Base-by-base conservation (phyloP, 2,113 vertebrate species). In the Vulpes vulpes region DNA sequence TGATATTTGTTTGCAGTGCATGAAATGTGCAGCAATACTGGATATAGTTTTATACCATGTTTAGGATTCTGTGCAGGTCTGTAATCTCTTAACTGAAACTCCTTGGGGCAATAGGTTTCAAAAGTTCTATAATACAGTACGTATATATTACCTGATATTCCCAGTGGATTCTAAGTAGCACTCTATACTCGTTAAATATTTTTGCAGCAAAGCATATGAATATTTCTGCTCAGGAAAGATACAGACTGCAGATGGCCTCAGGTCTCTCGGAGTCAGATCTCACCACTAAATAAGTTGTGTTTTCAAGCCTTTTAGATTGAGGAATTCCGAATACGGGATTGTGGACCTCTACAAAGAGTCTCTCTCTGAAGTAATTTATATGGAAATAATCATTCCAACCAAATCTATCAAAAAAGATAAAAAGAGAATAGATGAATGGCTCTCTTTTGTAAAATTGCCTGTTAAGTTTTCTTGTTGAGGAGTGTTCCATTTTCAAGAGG, bases 401-500 rank as follows among this genome's bases (percentile, higher is more conserved):
- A 93, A 76, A 51, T 85, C n/a, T 82, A 3, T 84, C 16, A 67
- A 27, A 79, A 87, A 89, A 65, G 32, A 55, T 89, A 11, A 59
- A 59, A 89, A 55, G 57, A 88, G 59, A 93, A 32, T 49, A 92
- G 69, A 64, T 51, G 3, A 80, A 67, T 76, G 2, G 14, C 65
- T 82, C 25, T n/a, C 59, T 73, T 88, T 64, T 87, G 1, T 81
- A 27, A 94, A 94, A 82, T 25, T 91, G 55, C 51, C 25, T 62
- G 38, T 90, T 92, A 23, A 81, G 51, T 95, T 57, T 97, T 89
- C 30, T 73, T 88, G 20, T 30, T 64, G 43, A 62, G 3, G 17
- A 95, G 23, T 86, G 51, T 69, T 96, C 43, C 32, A 11, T 88
- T 94, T 94, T 95, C 53, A 88, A 1, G 85, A 95, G 49, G 64